Percentiles rank a stretch among this genome's conserved stretches.
Conservation (phyloP, 1,140 invertebrate species). For the Drosophila sturtevanti region DNA sequence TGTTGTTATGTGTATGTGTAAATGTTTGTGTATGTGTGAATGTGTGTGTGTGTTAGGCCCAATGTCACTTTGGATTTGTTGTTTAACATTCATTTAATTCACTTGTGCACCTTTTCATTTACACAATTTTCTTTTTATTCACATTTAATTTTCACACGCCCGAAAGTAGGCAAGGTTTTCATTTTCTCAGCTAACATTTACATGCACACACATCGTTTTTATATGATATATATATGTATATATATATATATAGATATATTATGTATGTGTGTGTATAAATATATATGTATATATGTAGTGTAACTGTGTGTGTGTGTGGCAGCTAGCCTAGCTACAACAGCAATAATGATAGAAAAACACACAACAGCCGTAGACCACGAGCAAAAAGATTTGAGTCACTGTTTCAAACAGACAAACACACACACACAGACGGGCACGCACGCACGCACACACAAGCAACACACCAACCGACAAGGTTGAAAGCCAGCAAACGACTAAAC, state of each 20-base stretch:
- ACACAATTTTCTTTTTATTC: conserved; percentile 21
- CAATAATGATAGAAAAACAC: conserved; percentile 40
- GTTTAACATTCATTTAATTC: conserved; percentile 4
- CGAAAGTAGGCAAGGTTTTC: conserved; percentile 50
- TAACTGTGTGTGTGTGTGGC: conserved; percentile 15
- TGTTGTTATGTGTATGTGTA: conserved; percentile 26
- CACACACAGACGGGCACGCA: conserved; percentile 28
- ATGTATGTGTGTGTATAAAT: too few relatives aligned
- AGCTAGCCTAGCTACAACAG: conserved; percentile 12
- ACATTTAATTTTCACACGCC: conserved; percentile 60
- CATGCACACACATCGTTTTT: conserved; percentile 26
- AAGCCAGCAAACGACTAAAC: conserved; percentile 72
- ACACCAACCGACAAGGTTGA: conserved; percentile 62
- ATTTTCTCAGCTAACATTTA: conserved; percentile 23
- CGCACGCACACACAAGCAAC: conserved; percentile 16
- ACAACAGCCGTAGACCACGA: conserved; percentile 3
- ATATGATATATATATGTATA: not conserved
- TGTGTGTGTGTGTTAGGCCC: conserved; percentile 7
- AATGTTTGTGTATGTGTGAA: conserved; percentile 17
- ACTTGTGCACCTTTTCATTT: not conserved
- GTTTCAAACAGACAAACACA: conserved; percentile 21
- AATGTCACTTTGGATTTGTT: conserved; percentile 24
- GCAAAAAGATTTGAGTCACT: conserved; percentile 4
- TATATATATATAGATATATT: not conserved
- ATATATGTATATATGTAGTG: conserved; percentile 1